Conservation (phyloP, 2,888 invertebrate species). For the Drosophila greeni region DNA sequence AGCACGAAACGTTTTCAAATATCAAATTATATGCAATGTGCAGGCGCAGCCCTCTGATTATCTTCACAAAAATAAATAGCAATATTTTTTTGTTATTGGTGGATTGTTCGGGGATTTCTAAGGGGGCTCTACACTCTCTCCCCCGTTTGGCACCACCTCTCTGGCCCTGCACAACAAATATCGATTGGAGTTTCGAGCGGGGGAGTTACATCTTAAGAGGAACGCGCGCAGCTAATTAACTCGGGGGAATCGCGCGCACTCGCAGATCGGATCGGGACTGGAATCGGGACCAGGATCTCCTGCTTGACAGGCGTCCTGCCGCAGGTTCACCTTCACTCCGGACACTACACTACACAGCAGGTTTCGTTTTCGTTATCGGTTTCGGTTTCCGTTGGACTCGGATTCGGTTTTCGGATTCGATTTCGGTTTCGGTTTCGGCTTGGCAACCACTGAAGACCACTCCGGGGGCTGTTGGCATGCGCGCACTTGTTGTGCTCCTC, state of each 20-base stretch:
- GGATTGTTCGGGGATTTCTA: slow-evolving; percentile 45
- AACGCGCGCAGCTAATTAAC: slow-evolving; percentile 48
- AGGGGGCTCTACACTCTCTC: slow-evolving; percentile 21
- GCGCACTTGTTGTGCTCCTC: slow-evolving; percentile 79
- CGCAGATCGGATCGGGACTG: slow-evolving; percentile 12
- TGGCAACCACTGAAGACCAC: slow-evolving; percentile 30
- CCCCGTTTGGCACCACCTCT: slow-evolving; percentile 65
- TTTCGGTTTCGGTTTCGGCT: slow-evolving; percentile 34
- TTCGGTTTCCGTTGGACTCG: background rate
- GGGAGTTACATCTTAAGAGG: slow-evolving; percentile 61
- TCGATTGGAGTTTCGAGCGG: slow-evolving; percentile 20
- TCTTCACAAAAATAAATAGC: slow-evolving; percentile 53
- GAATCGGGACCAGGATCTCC: background rate
- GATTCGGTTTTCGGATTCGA: slow-evolving; percentile 3
- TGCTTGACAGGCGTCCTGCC: slow-evolving; percentile 37
- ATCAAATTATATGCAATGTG: slow-evolving; percentile 12
- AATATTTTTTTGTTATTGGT: slow-evolving; percentile 49
- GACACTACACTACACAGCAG: slow-evolving; percentile 42
- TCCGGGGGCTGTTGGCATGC: slow-evolving; percentile 65
- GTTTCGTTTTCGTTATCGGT: slow-evolving; percentile 3
- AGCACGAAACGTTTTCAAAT: slow-evolving; percentile 11
- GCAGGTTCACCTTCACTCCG: slow-evolving; percentile 35
- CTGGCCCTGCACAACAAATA: slow-evolving; percentile 36
- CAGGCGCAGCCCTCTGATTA: slow-evolving; percentile 50
- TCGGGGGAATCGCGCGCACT: slow-evolving; percentile 35